Evolutionary conservation across 2,113 vertebrate genomes (phyloP).

Genomic region (Paedocypris sp.): DNA sequence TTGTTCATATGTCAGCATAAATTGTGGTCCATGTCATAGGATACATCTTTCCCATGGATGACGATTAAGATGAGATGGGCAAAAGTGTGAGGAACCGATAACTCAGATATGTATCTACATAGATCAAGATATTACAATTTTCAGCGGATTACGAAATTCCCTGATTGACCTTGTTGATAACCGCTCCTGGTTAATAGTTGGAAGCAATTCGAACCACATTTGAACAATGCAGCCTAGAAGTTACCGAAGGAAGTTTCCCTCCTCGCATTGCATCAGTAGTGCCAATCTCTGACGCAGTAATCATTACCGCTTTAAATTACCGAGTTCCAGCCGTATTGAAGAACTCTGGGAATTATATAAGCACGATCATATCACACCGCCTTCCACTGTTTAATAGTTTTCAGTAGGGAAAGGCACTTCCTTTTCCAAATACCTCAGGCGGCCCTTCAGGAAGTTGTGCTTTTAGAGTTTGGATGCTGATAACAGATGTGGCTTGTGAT

Average conservation of each 20-base stretch:
- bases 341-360: constrained; percentile 26
- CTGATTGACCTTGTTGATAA: no score
- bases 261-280: no score
- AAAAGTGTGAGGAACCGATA: constrained; percentile 35
- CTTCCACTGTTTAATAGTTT: constrained; percentile 18
- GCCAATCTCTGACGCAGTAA: not conserved
- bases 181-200: no score
- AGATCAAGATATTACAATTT: not conserved
- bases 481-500: constrained; percentile 29
- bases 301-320: not conserved
- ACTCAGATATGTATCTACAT: constrained; percentile 35
- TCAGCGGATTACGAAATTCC: no score
- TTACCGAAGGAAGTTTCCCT: no score
- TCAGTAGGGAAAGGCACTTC: constrained; percentile 38
- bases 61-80: constrained; percentile 34
- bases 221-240: no score
- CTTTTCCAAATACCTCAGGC: constrained; percentile 39
- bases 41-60: constrained; percentile 28
- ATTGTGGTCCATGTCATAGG: no score
- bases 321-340: not conserved
- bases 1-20: no score
- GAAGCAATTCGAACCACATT: no score
- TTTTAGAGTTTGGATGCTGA: constrained; percentile 45
- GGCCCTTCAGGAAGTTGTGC: constrained; percentile 50
- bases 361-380: constrained; percentile 26